These are phyloP conservation scores for Pollenia griseotomentosa DNA, from an alignment of 2,888 invertebrate species.

Conservation along the genomic window DNA sequence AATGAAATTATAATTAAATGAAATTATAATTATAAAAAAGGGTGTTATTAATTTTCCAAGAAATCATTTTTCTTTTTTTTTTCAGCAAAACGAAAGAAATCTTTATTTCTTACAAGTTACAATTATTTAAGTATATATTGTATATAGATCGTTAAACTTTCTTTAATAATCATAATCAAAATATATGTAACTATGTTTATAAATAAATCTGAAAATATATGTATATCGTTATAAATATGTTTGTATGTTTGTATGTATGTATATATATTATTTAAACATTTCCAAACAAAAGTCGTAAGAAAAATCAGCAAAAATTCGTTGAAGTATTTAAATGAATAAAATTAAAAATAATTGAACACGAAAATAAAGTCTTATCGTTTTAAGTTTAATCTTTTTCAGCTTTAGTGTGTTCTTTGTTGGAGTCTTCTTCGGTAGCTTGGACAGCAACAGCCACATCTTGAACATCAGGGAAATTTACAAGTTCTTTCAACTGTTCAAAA, in stretches of 20 bases:
- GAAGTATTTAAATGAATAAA: conserved; percentile 1
- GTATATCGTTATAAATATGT: conserved; percentile 33
- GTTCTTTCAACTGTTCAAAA: neutral
- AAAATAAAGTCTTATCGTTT: conserved; percentile 68
- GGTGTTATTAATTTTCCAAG: neutral
- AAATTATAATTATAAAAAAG: neutral
- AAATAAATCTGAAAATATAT: conserved; percentile 65
- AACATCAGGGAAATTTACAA: neutral
- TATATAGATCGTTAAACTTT: neutral
- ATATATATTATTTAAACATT: conserved; percentile 23
- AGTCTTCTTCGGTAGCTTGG: conserved; percentile 23
- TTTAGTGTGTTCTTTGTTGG: neutral
- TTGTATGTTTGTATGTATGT: conserved; percentile 16
- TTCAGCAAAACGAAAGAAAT: conserved; percentile 55
- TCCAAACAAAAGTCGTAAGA: conserved; percentile 15
- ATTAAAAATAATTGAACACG: conserved; percentile 67
- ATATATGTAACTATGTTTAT: conserved; percentile 27
- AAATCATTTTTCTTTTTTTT: neutral
- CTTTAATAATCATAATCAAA: conserved; percentile 24
- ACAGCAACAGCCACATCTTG: neutral
- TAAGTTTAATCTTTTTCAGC: conserved; percentile 35
- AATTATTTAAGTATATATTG: conserved; percentile 30
- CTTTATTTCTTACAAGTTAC: conserved; percentile 63
- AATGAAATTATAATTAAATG: no score
- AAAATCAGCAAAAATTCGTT: conserved; percentile 62